Conservation (phyloP, 2,888 invertebrate species). For the Lithophane socia region DNA sequence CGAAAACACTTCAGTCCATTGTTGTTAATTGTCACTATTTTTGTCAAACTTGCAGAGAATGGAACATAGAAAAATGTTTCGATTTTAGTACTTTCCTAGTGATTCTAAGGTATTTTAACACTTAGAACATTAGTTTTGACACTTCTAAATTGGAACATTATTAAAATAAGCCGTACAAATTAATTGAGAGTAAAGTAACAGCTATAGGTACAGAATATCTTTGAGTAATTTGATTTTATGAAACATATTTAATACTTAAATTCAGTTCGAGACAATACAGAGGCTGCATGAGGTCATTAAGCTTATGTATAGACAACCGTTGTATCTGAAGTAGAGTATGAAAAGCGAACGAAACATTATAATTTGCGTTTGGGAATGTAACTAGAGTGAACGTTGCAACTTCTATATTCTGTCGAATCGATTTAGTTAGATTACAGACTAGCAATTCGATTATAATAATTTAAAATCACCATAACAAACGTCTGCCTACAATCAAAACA, state of each 20-base stretch:
- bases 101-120: slow-evolving; percentile 50
- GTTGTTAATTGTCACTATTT: neutral
- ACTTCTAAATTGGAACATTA: slow-evolving; percentile 66
- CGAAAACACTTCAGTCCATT: slow-evolving; percentile 7
- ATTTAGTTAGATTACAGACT: slow-evolving; percentile 56
- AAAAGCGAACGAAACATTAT: slow-evolving; percentile 6
- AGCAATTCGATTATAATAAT: slow-evolving; percentile 63
- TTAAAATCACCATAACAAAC: slow-evolving; percentile 50
- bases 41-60: slow-evolving; percentile 11
- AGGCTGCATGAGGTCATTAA: slow-evolving; percentile 36
- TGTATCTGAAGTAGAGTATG: slow-evolving; percentile 9
- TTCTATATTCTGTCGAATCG: slow-evolving; percentile 53
- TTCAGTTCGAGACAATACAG: slow-evolving; percentile 52
- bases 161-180: slow-evolving; percentile 66
- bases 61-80: neutral
- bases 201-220: slow-evolving; percentile 62
- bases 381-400: slow-evolving; percentile 38
- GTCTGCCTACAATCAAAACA: slow-evolving; percentile 47
- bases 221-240: slow-evolving; percentile 64
- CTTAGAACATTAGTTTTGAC: slow-evolving; percentile 64
- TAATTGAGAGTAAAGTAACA: slow-evolving; percentile 64
- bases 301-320: slow-evolving; percentile 2
- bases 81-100: slow-evolving; percentile 38
- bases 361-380: slow-evolving; percentile 55
- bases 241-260: slow-evolving; percentile 58